Conservation (phyloP, 2,113 vertebrate species). For the Orthonyx spaldingii region DNA sequence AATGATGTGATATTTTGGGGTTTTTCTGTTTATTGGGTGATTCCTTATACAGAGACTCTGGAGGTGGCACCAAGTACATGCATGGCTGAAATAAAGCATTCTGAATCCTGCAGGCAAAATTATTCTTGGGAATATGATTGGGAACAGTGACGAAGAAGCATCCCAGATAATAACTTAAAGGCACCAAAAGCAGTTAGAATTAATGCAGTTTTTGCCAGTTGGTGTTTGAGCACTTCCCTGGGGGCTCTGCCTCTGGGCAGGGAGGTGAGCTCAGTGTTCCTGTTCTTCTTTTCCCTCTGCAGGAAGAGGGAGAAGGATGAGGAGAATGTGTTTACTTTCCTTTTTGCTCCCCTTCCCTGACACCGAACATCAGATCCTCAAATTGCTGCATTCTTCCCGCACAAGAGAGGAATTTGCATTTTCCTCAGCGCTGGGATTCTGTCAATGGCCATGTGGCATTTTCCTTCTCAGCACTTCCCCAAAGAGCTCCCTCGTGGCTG, state of each 20-base stretch:
- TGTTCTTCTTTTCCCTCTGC: not conserved
- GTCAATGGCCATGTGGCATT: not conserved
- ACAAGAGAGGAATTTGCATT: not conserved
- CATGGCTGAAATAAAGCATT: not conserved
- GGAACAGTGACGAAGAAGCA: not conserved
- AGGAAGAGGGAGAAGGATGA: not conserved
- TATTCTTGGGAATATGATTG: not conserved
- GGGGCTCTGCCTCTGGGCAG: not conserved
- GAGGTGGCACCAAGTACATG: fast-evolving
- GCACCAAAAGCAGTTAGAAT: not conserved
- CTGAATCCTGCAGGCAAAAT: not conserved
- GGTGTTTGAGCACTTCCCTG: not conserved
- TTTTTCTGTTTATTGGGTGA: not conserved
- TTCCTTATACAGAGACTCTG: not conserved
- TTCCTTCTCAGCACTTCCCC: conserved; percentile 34
- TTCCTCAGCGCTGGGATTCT: not conserved
- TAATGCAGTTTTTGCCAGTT: not conserved
- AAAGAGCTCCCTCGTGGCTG: conserved; percentile 12
- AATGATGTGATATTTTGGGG: fast-evolving
- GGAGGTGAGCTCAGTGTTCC: not conserved
- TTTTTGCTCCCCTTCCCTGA: not conserved
- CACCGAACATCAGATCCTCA: not conserved
- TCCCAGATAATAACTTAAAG: not conserved
- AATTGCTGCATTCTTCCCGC: not conserved
- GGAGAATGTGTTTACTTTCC: not conserved